phyloP scores from a whole-genome alignment of 1,140 invertebrate species.

The Dufourea novaeangliae region DNA sequence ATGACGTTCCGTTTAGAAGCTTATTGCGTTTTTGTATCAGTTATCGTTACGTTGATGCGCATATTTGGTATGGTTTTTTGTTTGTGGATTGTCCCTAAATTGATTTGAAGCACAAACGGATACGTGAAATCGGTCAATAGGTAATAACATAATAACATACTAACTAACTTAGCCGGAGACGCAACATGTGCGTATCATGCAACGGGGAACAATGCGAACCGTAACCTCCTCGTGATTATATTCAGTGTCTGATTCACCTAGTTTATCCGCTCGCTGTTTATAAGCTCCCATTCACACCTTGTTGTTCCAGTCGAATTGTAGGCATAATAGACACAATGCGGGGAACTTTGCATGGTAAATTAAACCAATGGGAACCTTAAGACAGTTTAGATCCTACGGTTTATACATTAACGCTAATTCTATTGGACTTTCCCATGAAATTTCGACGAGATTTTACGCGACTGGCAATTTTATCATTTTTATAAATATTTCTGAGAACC shows the following conservation, averaged over 20 bases:
- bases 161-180: not conserved
- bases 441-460: no score
- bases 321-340: constrained; percentile 11
- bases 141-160: constrained; percentile 38
- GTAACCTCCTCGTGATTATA: constrained; percentile 33
- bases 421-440: not conserved
- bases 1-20: not conserved
- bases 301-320: constrained; percentile 7
- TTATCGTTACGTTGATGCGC: not conserved
- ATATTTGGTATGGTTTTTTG: not conserved
- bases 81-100: not conserved
- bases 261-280: constrained; percentile 22
- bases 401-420: not conserved
- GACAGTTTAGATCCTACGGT: not conserved
- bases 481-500: no score
- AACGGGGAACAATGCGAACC: constrained; percentile 13
- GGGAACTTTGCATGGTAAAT: constrained; percentile 13
- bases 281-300: constrained; percentile 30
- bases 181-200: not conserved
- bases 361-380: constrained; percentile 1
- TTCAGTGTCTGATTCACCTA: constrained; percentile 30
- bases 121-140: not conserved
- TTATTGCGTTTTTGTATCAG: not conserved
- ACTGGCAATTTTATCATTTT: no score
- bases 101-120: not conserved